phyloP scores from a whole-genome alignment of 2,113 vertebrate species.

The Microtus pennsylvanicus region DNA sequence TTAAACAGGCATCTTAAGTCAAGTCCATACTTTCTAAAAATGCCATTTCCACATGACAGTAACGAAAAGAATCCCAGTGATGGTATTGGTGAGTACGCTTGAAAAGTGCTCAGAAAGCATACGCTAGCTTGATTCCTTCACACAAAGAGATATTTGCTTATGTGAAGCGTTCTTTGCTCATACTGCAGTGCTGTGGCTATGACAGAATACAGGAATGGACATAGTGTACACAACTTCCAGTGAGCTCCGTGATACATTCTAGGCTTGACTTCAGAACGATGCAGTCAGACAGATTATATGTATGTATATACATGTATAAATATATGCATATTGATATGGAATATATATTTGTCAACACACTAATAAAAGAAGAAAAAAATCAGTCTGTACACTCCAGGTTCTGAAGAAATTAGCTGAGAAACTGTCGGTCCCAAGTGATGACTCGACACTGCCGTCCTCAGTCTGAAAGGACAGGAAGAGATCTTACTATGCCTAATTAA shows the following conservation, averaged over 20 bases:
- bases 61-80: neutral
- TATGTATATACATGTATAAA: neutral
- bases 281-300: neutral
- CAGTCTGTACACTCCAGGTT: conserved; percentile 72
- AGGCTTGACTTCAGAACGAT: neutral
- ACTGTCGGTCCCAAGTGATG: conserved; percentile 75
- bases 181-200: neutral
- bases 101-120: neutral
- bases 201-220: neutral
- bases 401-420: conserved; percentile 78
- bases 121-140: neutral
- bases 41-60: neutral
- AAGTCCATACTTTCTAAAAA: neutral
- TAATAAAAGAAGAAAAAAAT: conserved; percentile 80
- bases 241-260: neutral
- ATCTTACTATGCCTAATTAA: conserved; percentile 52
- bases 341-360: neutral
- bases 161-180: neutral
- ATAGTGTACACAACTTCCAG: neutral
- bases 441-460: conserved; percentile 63
- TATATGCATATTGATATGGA: too few species aligned
- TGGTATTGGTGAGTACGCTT: neutral
- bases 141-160: neutral
- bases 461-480: conserved; percentile 67
- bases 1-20: neutral